Base-by-base conservation (phyloP, 2,888 invertebrate species). In the Tyria jacobaeae region DNA sequence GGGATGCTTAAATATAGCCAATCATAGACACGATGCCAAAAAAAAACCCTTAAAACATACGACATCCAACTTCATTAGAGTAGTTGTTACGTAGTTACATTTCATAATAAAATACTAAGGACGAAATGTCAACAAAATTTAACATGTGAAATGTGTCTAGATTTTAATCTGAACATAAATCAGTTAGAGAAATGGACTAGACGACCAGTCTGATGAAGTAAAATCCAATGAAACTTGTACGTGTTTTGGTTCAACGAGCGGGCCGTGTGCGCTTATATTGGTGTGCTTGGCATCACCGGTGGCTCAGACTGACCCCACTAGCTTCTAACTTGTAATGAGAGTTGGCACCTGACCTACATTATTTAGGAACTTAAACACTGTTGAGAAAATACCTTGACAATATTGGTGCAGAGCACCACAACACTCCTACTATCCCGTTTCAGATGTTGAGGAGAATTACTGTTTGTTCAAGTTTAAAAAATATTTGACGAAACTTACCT, bases 211-310 rank as follows among this genome's bases (percentile, higher is more conserved):
- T 25, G 50, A 56, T 44, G 35, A 35, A 60, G 25, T 75, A 75
- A 62, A 75, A 62, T 69, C 67, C 76, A 81, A 81, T 83, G 75
- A 75, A 71, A 64, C 60, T 66, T 59, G 71, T 75, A 75, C 78
- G 76, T 79, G 78, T 71, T 77, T 75, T 71, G 68, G 67, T 74
- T 73, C 48, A 64, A 63, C 44, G 62, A 64, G 49, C 58, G 61
- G 61, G 62, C 47, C 61, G 61, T 69, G 64, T 69, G 60, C 61
- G 37, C 44, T 54, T 54, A 44, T 51, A 62, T 56, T 61, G 50
- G 37, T 41, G 31, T 49, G 55, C 63, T 55, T 53, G 44, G 58
- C 17, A 54, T 51, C 47, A 54, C 21, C n/a, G 49, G 63, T 44
- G 31, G 27, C 48, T 35, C 12, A 41, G 14, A 35, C 24, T 15